Evolutionary conservation across 2,888 invertebrate species (phyloP), one percentile per base, ranked within the genome.

Genomic region (Lycophotia porphyrea): DNA sequence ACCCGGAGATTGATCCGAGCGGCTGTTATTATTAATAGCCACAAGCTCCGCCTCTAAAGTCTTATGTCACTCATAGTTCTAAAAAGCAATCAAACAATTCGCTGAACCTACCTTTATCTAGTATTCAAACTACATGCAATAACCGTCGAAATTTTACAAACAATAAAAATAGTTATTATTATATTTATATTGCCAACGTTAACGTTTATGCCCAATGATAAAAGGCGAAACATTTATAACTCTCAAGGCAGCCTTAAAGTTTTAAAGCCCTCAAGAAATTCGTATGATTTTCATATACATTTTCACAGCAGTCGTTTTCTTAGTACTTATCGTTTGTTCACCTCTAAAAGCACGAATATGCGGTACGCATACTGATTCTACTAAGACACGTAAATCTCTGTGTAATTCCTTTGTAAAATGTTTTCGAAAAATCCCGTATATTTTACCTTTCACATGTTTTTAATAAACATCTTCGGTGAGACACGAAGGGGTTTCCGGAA

Each of bases 201-300:
- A 78, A 71, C 76, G 70, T 81, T 87, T 79, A 86, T 86, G 65
- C 42, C 42, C 65, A 76, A 87, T 84, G 77, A 88, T 86, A 86
- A 88, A 88, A 88, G 73, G 34, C 71, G 79, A 85, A 82, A 87
- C 82, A 87, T 88, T 85, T 88, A 88, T 73, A 74, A 70, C 80
- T 78, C 87, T 82, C 84, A 73, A 74, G 74, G 39, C 72, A 86
- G 86, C 77, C 84, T 80, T 89, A 81, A 85, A 87, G 82, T 87
- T 86, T 84, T 86, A 88, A 90, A 90, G 86, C 88, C 88, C 89
- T 87, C 82, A 88, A 88, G 88, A 88, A 88, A 86, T 88, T 88
- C 89, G 79, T 88, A 89, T 91, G 87, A 90, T 86, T 91, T 91
- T 91, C 88, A 88, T 89, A 88, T 84, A 89, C 87, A 89, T 90